phyloP scores from a whole-genome alignment of 2,113 vertebrate species.

The Neotragus moschatus region DNA sequence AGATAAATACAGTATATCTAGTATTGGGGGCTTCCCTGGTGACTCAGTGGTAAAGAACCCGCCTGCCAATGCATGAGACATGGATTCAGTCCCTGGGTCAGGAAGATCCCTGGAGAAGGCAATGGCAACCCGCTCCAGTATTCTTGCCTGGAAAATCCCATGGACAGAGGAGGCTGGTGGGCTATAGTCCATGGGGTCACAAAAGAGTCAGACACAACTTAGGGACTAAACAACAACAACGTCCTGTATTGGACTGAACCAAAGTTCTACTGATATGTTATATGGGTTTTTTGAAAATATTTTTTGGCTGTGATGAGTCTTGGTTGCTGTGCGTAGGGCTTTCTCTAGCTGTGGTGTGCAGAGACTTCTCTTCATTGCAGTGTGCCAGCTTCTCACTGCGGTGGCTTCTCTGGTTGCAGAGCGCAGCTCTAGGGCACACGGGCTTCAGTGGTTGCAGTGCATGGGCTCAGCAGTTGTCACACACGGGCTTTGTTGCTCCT shows the following conservation, averaged over 20 bases:
- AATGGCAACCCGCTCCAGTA: not conserved
- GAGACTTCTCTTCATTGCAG: not conserved
- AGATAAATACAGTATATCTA: not conserved
- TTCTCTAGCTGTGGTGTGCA: not conserved
- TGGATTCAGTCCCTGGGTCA: not conserved
- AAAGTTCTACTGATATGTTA: not conserved
- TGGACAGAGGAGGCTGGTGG: not conserved
- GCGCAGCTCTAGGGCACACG: not conserved
- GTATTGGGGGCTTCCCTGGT: not conserved
- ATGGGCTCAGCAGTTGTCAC: too few relatives aligned
- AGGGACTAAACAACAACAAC: not conserved
- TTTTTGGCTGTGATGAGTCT: not conserved
- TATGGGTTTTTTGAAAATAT: not conserved
- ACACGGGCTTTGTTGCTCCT: too few relatives aligned
- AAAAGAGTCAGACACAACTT: not conserved
- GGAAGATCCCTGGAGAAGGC: not conserved
- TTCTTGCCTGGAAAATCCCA: not conserved
- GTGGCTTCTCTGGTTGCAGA: not conserved
- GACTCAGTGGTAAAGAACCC: not conserved
- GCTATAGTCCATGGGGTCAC: not conserved
- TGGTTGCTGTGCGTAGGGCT: not conserved
- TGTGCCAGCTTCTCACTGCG: not conserved
- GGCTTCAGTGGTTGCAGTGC: not conserved
- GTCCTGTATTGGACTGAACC: not conserved
- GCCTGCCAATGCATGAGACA: not conserved